Evolutionary conservation across 2,797 vertebrate species (phyloP), one percentile per base, ranked within the genome.

Genomic region (Holocentrus rufus): DNA sequence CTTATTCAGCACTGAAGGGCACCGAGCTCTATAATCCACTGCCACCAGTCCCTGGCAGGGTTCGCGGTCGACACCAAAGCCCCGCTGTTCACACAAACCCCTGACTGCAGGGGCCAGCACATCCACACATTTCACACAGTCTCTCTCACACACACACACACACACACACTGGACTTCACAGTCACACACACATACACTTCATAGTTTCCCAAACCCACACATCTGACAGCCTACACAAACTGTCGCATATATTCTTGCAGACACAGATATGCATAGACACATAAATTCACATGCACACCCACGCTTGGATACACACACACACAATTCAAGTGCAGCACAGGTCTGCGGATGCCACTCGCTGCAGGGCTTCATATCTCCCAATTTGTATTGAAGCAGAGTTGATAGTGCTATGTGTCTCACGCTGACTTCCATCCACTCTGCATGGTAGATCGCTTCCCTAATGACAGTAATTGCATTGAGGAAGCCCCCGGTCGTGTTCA

Each of bases 401-500:
- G 56, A 73, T 61, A 31, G 66, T 2, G 55, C 46, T 65, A 71
- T 81, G 87, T 73, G 81, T 84, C 59, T 76, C 74, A 69, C 13
- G 17, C 69, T 71, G 68, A 72, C 71, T 83, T 79, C 73, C 66
- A 84, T 82, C 63, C 60, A 47, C 64, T 84, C 71, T 80, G 64
- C 18, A 3, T 72, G 75, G 80, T 69, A 82, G 71, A 88, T 80
- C 63, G 42, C 80, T 67, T 82, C 82, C 68, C 49, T 88, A 88
- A 92, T 92, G 89, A 87, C 81, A 86, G 75, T 90, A 87, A 91
- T 87, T 89, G 86, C 79, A 64, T 63, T 66, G 80, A 89, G 79
- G 87, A 91, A 88, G 87, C 83, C 85, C 83, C 83, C 70, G 54
- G 84, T 91, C 80, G 74, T 89, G 90, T 90, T 91, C 86, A 91